Evolutionary conservation across 2,888 invertebrate species (phyloP).

Genomic region (Brachypterus glaber): DNA sequence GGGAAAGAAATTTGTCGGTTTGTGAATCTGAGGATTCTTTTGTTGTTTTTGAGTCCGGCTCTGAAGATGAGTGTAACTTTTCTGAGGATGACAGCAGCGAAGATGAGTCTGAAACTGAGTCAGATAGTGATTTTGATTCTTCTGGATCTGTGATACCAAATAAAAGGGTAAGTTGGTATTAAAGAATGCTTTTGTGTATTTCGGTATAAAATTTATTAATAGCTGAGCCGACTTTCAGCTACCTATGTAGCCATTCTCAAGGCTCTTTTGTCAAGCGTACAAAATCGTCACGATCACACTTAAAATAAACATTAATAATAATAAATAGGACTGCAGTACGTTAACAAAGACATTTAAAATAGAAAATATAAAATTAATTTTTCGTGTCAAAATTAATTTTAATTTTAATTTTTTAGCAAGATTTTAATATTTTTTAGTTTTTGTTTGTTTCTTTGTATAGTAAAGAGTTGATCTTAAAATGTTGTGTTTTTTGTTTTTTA

Average conservation of each 20-base stretch:
- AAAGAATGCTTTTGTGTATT: neutral
- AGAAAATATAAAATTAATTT: too few relatives aligned
- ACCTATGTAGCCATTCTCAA: too few relatives aligned
- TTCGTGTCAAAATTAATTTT: neutral
- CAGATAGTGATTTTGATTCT: constrained; percentile 15
- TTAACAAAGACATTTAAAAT: too few relatives aligned
- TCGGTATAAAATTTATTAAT: neutral
- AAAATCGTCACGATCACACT: too few relatives aligned
- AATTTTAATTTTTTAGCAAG: neutral
- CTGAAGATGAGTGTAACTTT: constrained; percentile 30
- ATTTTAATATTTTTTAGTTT: too few relatives aligned
- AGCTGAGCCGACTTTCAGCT: too few relatives aligned
- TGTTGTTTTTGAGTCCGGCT: constrained; percentile 44
- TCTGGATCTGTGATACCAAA: constrained; percentile 16
- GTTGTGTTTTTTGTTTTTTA: too few relatives aligned
- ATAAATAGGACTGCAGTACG: too few relatives aligned
- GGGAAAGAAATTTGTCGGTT: constrained; percentile 11
- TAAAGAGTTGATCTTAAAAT: too few relatives aligned
- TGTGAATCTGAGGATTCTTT: constrained; percentile 51
- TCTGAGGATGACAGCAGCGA: constrained; percentile 11
- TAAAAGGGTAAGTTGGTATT: constrained; percentile 19
- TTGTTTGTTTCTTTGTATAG: too few relatives aligned
- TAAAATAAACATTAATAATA: too few relatives aligned
- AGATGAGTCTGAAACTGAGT: constrained; percentile 14
- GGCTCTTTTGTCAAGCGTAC: too few relatives aligned